Base-by-base conservation (phyloP, 2,113 vertebrate genomes). In the Zosterops lateralis region DNA sequence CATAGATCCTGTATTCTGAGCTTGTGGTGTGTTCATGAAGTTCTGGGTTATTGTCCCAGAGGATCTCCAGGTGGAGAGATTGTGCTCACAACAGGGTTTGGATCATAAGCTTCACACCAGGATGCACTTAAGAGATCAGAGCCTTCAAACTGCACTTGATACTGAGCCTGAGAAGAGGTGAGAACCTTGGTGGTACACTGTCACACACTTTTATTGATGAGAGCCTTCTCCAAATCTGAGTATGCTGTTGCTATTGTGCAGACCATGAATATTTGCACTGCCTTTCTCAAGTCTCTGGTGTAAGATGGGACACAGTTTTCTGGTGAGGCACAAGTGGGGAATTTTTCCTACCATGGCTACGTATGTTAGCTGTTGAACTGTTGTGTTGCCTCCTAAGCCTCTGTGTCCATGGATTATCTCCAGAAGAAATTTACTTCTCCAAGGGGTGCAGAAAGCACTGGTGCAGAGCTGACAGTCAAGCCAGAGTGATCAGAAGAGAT, bases 1-100 rank as follows among this genome's bases (percentile, higher is more conserved):
- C 28, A 2, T 17, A 53, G 16, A 9, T 77, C 20, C 17, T 78
- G 3, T 25, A 15, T 66, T 38, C 29, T 2, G 1, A 42, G 19
- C n/a, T 62, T 14, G 24, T 75, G 56, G 16, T 81, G 11, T 54
- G 31, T 19, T 84, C 19, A 12, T 36, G 28, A 57, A 45, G 19
- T 67, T 75, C 29, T 31, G 21, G 1, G 19, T 29, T 82, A 6
- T 36, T 89, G 13, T 15, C 17, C 12, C 22, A 17, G 42, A 84
- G 31, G 26, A 48, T 56, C 31, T 87, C 36, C 29, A 36, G 28
- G 21, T 50, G 10, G 7, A 18, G 47, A 95, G 31, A 25, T 28
- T 73, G 31, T 56, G 24, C 26, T 75, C 0, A 0, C 16, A n/a
- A 7, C 5, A 42, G 47, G 38, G 17, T 56, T 26, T 85, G 50